Conservation (phyloP, 2,888 invertebrate genomes). For the Scaptomyza parva region DNA sequence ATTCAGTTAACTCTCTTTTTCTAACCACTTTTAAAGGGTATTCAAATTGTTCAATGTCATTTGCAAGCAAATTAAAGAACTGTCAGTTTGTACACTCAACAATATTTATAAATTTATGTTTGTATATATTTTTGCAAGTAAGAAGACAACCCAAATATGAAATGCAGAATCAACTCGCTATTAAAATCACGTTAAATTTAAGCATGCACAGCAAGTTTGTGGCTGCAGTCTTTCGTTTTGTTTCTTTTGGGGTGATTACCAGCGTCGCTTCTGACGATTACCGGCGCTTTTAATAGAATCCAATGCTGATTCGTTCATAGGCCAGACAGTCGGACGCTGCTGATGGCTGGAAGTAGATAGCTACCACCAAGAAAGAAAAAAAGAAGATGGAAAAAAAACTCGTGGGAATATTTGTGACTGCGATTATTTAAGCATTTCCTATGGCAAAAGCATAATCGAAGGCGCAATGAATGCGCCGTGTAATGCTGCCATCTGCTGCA, state of each 20-base stretch:
- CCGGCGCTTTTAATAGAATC: slow-evolving; percentile 68
- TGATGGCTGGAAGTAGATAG: slow-evolving; percentile 63
- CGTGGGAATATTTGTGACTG: slow-evolving; percentile 73
- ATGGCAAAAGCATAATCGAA: slow-evolving; percentile 70
- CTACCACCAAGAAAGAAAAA: slow-evolving; percentile 30
- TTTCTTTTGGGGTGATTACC: slow-evolving; percentile 55
- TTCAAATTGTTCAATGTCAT: slow-evolving; percentile 63
- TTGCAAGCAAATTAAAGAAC: slow-evolving; percentile 22
- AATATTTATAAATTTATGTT: slow-evolving; percentile 14
- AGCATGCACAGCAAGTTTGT: slow-evolving; percentile 62
- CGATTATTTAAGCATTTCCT: slow-evolving; percentile 77
- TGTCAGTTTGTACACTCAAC: slow-evolving; percentile 11
- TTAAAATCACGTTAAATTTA: slow-evolving; percentile 76
- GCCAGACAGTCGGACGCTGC: slow-evolving; percentile 41
- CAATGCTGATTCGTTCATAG: slow-evolving; percentile 68
- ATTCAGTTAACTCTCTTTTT: background rate
- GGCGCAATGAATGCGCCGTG: slow-evolving; percentile 70
- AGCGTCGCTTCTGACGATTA: slow-evolving; percentile 67
- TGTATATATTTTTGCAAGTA: slow-evolving; percentile 6
- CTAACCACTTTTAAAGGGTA: slow-evolving; percentile 1
- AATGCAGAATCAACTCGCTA: slow-evolving; percentile 51
- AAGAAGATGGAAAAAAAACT: slow-evolving; percentile 41
- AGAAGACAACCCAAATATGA: slow-evolving; percentile 41
- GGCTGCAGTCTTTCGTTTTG: slow-evolving; percentile 59
- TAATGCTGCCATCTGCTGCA: slow-evolving; percentile 62